Evolutionary conservation across 1,140 invertebrate species (phyloP).

Genomic region (Monochamus saltuarius): DNA sequence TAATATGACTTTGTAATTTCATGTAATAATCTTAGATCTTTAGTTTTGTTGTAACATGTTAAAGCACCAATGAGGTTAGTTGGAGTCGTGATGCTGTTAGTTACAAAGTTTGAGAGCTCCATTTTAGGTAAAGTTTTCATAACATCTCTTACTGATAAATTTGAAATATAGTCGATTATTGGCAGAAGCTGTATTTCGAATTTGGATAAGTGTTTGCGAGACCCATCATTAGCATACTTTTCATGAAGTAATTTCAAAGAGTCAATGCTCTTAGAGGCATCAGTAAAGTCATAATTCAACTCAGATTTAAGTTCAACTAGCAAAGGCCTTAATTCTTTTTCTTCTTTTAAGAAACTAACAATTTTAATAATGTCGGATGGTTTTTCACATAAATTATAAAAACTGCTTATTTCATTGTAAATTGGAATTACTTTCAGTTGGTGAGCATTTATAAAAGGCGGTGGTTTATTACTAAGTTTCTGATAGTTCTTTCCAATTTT

Average conservation of each 20-base stretch:
- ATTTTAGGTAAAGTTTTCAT: too few species aligned
- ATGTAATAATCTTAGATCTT: conserved; percentile 27
- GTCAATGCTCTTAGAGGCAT: conserved; percentile 11
- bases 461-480: conserved; percentile 36
- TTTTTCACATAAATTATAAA: conserved; percentile 25
- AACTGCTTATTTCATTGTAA: conserved; percentile 19
- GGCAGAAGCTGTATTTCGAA: conserved; percentile 24
- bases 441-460: conserved; percentile 25
- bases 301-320: conserved; percentile 26
- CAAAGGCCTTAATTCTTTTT: conserved; percentile 12
- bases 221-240: not conserved
- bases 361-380: conserved; percentile 13
- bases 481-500: conserved; percentile 41
- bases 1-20: conserved; percentile 29
- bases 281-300: conserved; percentile 23
- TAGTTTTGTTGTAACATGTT: conserved; percentile 18
- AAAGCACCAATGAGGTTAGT: conserved; percentile 26
- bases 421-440: conserved; percentile 21
- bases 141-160: too few species aligned
- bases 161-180: conserved; percentile 9
- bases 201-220: not conserved
- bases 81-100: conserved; percentile 22
- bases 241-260: conserved; percentile 10
- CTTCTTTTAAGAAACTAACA: conserved; percentile 6
- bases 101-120: not conserved